Base-by-base conservation (phyloP, 1,140 invertebrate genomes). In the Theocolax elegans region DNA sequence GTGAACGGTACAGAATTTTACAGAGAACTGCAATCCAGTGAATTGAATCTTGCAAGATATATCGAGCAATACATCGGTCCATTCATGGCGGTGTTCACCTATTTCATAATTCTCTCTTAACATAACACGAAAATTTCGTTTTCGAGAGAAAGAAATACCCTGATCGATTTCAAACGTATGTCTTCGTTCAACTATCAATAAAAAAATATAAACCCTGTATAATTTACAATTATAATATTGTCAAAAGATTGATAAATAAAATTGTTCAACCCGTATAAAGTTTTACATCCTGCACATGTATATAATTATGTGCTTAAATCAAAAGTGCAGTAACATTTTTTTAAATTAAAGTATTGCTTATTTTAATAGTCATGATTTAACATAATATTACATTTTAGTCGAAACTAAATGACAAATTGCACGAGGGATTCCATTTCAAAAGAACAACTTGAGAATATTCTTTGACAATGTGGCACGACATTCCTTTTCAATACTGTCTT, bases 31-130 rank as follows among this genome's bases (percentile, higher is more conserved):
- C 21, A 17, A 27, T 27, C 56, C 10, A 6, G 27, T n/a, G 15
- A 60, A 60, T 27, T 46, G 23, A 46, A 62, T 62, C 9, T 48
- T 15, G 8, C 17, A 25, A 62, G 59, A 48, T 21, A 51, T 51
- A 48, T 48, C n/a, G 40, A 25, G 12, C 44, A 27, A 21, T 29
- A 29, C 1, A 31, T 62, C 48, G 59, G 25, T 17, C 21, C 59
- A 48, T 42, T 62, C 19, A n/a, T 7, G 7, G 56, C 38, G 27
- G 29, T 19, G 21, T 8, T 12, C 25, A 54, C 25, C 25, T 42
- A 40, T 59, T 59, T 42, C 35, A 42, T 42, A 40, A 42, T 38
- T 2, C 13, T 13, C 19, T 23, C 1, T n/a, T 42, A 25, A 42
- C 21, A 59, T 42, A 23, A 23, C 19, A 3, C 19, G 31, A 10